A percentile compares a stretch with the other conserved stretches of the same genome.
Evolutionary conservation across 2,113 vertebrate species (phyloP).

Genomic region (Sigmodon hispidus): DNA sequence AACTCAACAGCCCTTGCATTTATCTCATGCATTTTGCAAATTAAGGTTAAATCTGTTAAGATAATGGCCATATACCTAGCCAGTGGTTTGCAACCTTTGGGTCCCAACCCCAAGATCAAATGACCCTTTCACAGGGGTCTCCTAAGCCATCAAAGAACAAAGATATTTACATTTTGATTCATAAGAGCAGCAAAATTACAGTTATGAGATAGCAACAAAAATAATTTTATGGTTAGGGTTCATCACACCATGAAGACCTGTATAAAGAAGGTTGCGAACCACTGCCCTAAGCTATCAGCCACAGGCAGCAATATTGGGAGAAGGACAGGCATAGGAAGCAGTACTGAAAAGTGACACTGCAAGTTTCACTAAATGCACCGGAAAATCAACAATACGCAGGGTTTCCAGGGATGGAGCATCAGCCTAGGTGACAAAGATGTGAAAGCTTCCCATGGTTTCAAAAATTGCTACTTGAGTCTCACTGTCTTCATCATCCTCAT

Average conservation of each 20-base stretch:
- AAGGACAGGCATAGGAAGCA: neutral
- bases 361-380: neutral
- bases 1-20: neutral
- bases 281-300: neutral
- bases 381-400: neutral
- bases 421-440: neutral
- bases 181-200: neutral
- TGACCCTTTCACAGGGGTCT: neutral
- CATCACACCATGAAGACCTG: neutral
- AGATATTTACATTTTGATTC: neutral
- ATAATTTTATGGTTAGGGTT: neutral
- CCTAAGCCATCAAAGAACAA: neutral
- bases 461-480: neutral
- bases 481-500: neutral
- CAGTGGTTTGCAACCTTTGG: neutral
- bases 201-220: neutral
- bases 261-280: neutral
- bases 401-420: neutral
- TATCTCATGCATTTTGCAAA: conserved; percentile 16
- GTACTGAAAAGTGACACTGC: neutral
- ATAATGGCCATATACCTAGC: neutral
- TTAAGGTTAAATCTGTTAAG: neutral
- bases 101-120: too few relatives aligned
- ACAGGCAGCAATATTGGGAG: neutral
- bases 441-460: neutral